phyloP scores from a whole-genome alignment of 2,797 vertebrate genomes.

The Lerista edwardsae region DNA sequence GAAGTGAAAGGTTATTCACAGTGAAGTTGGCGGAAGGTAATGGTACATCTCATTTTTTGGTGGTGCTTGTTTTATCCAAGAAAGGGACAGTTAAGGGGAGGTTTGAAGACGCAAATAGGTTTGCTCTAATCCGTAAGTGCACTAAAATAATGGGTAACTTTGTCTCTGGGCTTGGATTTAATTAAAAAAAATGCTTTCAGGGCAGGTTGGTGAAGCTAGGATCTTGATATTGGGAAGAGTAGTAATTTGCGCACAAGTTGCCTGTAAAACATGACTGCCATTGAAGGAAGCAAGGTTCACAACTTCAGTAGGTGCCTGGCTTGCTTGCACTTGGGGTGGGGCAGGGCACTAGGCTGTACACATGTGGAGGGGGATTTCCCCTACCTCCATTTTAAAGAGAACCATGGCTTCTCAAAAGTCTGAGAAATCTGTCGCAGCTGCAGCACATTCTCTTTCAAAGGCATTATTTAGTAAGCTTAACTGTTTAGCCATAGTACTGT shows the following conservation, averaged over 20 bases:
- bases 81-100: not conserved
- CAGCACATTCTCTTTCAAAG: not conserved
- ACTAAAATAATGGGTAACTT: not conserved
- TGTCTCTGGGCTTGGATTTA: not conserved
- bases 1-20: not conserved
- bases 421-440: not conserved
- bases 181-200: not conserved
- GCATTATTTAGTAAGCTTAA: not conserved
- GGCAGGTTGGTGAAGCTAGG: not conserved
- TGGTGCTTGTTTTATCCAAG: not conserved
- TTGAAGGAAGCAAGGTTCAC: conserved; percentile 22
- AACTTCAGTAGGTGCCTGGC: not conserved
- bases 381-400: conserved; percentile 24
- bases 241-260: not conserved
- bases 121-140: not conserved
- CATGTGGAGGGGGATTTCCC: not conserved
- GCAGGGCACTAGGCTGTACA: not conserved
- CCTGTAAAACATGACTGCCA: not conserved
- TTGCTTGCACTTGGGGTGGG: conserved; percentile 15
- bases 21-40: not conserved
- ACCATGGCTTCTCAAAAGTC: not conserved
- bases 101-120: not conserved
- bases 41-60: not conserved
- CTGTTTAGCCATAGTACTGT: not conserved
- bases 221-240: not conserved